A percentile compares a stretch with the other conserved stretches of the same genome.
Conservation (phyloP, 2,113 vertebrate species). For the Pionites leucogaster region DNA sequence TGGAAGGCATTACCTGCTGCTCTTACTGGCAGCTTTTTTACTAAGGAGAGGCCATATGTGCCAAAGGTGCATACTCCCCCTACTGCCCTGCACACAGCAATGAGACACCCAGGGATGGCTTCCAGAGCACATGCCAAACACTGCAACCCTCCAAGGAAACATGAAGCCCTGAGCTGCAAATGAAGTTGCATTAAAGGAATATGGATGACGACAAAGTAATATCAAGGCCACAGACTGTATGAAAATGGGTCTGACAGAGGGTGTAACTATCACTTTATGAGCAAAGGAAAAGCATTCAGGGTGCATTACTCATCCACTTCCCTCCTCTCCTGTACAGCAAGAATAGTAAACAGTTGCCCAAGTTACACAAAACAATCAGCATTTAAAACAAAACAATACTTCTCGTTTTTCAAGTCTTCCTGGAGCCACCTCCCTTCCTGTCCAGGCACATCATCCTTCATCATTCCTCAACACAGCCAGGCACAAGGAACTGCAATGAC, state of each 20-base stretch:
- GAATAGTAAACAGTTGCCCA: not conserved
- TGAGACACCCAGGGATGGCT: not conserved
- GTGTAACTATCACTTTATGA: constrained; percentile 2
- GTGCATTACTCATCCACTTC: not conserved
- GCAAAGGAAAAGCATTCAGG: constrained; percentile 10
- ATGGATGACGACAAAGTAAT: not conserved
- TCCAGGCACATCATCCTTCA: not conserved
- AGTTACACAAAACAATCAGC: constrained; percentile 16
- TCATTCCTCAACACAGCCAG: not conserved
- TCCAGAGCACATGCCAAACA: not conserved
- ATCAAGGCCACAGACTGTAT: not conserved
- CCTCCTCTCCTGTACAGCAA: constrained; percentile 7
- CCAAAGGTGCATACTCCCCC: not conserved
- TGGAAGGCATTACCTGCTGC: not conserved
- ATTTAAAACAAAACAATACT: constrained; percentile 44
- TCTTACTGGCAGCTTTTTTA: not conserved
- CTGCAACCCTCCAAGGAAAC: not conserved
- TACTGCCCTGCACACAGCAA: not conserved
- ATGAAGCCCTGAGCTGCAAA: not conserved
- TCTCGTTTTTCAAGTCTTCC: constrained; percentile 28
- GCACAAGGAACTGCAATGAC: not conserved
- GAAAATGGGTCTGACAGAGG: not conserved
- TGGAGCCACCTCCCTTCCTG: constrained; percentile 11
- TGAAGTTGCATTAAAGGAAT: not conserved
- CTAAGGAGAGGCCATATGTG: accelerated